Conservation (phyloP, 2,888 invertebrate species). For the Herminia tarsipennalis region DNA sequence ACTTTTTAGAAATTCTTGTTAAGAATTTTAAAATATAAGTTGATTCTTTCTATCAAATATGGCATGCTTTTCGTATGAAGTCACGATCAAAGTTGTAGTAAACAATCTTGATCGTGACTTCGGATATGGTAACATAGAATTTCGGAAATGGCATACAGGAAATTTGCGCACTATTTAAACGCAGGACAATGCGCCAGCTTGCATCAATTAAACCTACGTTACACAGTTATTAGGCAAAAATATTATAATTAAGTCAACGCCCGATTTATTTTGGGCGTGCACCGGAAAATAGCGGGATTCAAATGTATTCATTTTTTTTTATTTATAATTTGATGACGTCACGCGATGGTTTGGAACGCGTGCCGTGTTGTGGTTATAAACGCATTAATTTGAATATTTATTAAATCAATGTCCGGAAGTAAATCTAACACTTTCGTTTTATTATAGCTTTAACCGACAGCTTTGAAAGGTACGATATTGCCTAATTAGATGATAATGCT, state of each 20-base stretch:
- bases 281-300: slow-evolving; percentile 67
- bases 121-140: not conserved
- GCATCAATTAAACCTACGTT: slow-evolving; percentile 61
- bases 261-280: slow-evolving; percentile 52
- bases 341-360: slow-evolving; percentile 52
- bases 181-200: slow-evolving; percentile 36
- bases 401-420: slow-evolving; percentile 40
- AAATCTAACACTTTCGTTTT: slow-evolving; percentile 13
- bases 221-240: slow-evolving; percentile 67
- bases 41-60: too few species aligned
- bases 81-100: too few species aligned
- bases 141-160: slow-evolving; percentile 17
- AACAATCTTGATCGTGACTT: too few species aligned
- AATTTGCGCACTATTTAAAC: slow-evolving; percentile 23
- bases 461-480: too few species aligned
- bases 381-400: slow-evolving; percentile 43
- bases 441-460: not conserved
- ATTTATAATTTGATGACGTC: slow-evolving; percentile 43
- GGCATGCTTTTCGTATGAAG: too few species aligned
- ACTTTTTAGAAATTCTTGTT: too few species aligned
- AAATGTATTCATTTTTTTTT: slow-evolving; percentile 28
- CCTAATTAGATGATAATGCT: too few species aligned
- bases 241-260: slow-evolving; percentile 61
- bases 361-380: slow-evolving; percentile 55
- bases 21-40: too few species aligned